phyloP scores from a whole-genome alignment of 2,888 invertebrate genomes.

The Dasypogon diadema region DNA sequence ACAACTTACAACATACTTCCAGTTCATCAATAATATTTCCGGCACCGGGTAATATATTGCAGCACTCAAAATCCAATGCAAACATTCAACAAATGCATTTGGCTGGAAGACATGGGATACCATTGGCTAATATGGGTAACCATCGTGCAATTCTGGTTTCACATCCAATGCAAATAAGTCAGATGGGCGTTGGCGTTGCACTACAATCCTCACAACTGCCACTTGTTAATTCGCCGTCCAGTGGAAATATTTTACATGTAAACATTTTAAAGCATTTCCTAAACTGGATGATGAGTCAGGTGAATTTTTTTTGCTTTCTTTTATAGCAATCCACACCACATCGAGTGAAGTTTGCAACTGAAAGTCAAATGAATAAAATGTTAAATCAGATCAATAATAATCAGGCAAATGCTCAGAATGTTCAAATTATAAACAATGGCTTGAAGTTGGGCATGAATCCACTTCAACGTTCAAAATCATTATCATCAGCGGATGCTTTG shows the following conservation, averaged over 20 bases:
- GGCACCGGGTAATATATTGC: slow-evolving; percentile 61
- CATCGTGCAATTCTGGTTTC: slow-evolving; percentile 66
- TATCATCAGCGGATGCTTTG: slow-evolving; percentile 81
- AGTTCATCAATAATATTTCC: slow-evolving; percentile 68
- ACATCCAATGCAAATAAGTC: slow-evolving; percentile 65
- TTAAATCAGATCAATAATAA: slow-evolving; percentile 57
- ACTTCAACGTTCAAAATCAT: slow-evolving; percentile 84
- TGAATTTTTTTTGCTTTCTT: slow-evolving; percentile 19
- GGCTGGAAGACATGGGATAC: slow-evolving; percentile 60
- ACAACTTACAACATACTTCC: slow-evolving; percentile 69
- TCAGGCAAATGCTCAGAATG: slow-evolving; percentile 56
- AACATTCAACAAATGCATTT: slow-evolving; percentile 70
- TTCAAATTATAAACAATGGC: slow-evolving; percentile 54
- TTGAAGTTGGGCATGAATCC: slow-evolving; percentile 60
- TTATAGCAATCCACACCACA: slow-evolving; percentile 60
- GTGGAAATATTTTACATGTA: slow-evolving; percentile 78
- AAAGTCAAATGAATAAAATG: slow-evolving; percentile 64
- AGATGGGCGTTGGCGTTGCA: slow-evolving; percentile 60
- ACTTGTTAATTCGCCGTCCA: slow-evolving; percentile 75
- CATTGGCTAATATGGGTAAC: slow-evolving; percentile 58
- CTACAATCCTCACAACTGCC: slow-evolving; percentile 63
- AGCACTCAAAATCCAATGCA: slow-evolving; percentile 71
- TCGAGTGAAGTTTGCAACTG: slow-evolving; percentile 68
- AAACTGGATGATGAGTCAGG: background rate
- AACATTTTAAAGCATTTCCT: slow-evolving; percentile 48